Conservation (phyloP, 2,888 invertebrate genomes). For the Axea sp. region DNA sequence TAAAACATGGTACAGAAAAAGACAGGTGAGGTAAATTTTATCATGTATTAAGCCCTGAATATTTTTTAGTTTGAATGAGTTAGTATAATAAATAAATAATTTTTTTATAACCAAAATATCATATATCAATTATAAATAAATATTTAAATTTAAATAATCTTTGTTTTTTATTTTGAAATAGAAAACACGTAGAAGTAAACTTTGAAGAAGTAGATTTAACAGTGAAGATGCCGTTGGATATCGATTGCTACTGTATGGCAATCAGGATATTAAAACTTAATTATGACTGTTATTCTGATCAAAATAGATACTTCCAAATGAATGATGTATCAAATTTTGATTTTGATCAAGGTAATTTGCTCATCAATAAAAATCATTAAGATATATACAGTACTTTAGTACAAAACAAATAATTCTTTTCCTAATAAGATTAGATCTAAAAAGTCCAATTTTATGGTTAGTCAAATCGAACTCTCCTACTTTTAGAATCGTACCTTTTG, state of each 20-base stretch:
- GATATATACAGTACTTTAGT: no score
- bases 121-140: no score
- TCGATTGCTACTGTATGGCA: conserved; percentile 81
- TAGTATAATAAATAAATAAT: no score
- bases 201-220: conserved; percentile 81
- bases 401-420: no score
- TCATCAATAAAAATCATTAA: no score
- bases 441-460: no score
- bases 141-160: not conserved
- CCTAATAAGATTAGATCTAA: no score
- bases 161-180: conserved; percentile 63
- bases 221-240: conserved; percentile 81
- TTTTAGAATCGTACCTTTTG: no score
- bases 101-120: no score
- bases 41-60: conserved; percentile 1
- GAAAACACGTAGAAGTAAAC: conserved; percentile 81
- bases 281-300: conserved; percentile 83
- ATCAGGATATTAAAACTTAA: conserved; percentile 82
- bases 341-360: conserved; percentile 57
- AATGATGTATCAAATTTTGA: conserved; percentile 74
- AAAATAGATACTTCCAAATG: conserved; percentile 73
- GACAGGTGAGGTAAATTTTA: conserved; percentile 67
- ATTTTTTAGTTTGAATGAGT: no score
- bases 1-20: conserved; percentile 70
- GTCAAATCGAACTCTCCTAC: no score